phyloP scores from a whole-genome alignment of 1,140 invertebrate genomes.

The Drosophila tristis region DNA sequence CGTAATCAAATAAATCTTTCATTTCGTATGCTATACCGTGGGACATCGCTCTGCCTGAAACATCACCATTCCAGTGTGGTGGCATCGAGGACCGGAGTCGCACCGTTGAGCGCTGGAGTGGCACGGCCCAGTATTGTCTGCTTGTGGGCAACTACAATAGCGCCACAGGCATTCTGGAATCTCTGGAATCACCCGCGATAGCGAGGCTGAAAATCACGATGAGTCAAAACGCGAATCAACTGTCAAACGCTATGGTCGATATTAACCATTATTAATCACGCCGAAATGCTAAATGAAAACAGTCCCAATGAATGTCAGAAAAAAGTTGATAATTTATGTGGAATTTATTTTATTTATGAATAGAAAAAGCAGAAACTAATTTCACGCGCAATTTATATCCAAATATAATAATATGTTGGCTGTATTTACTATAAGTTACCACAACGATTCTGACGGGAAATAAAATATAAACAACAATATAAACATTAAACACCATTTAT shows the following conservation, averaged over 20 bases:
- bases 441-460: too few relatives aligned
- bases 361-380: too few relatives aligned
- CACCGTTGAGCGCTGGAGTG: conserved; percentile 74
- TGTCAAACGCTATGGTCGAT: conserved; percentile 3
- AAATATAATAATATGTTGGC: too few relatives aligned
- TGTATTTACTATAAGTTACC: conserved; percentile 68
- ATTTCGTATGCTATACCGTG: neutral
- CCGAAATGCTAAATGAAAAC: too few relatives aligned
- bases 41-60: too few relatives aligned
- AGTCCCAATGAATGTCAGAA: too few relatives aligned
- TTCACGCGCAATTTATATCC: too few relatives aligned
- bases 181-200: conserved; percentile 77
- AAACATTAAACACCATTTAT: too few relatives aligned
- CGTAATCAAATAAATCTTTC: conserved; percentile 56
- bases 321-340: too few relatives aligned
- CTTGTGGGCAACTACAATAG: conserved; percentile 79
- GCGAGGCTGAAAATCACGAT: too few relatives aligned
- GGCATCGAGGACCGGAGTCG: conserved; percentile 68
- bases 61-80: conserved; percentile 42
- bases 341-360: too few relatives aligned
- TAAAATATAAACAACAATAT: too few relatives aligned
- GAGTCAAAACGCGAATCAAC: conserved; percentile 29
- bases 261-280: neutral
- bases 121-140: conserved; percentile 72
- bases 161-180: conserved; percentile 76